Base-by-base conservation (phyloP, 2,113 vertebrate species). In the Gopherus evgoodei region DNA sequence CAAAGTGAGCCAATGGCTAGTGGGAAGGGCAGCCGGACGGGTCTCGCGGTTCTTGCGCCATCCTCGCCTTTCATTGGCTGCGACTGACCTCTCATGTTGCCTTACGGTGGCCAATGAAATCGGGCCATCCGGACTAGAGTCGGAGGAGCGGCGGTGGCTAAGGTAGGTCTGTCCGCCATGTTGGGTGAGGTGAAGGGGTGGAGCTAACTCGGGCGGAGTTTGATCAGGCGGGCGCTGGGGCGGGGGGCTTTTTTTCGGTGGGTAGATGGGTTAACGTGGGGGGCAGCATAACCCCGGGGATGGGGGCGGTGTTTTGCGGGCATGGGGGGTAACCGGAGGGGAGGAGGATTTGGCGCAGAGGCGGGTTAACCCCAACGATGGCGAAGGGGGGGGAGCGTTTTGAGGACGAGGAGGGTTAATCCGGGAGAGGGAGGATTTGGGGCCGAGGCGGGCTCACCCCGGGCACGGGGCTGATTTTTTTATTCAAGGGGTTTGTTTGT, bases 91-190 rank as follows among this genome's bases (percentile, higher is more conserved):
- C 93, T 94, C 96, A 91, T 93, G 95, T 47, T 56, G 25, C 24
- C 8, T 44, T 5, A 31, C 12, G 24, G 35, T 44, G 57, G 11
- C 97, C 97, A 97, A 97, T 97, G 31, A 47, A 42, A 31, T 78
- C 82, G 27, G 4, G 72, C 11, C 14, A 19, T 85, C 29, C 11
- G 44, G 25, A 57, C 56, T 89, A 22, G 25, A 59, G 62, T n/a
- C 65, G 35, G 17, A 69, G 65, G 65, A 69, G 65, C 65, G 35
- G 65, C 4, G 42, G 80, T 7, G 54, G 31, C 11, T 49, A 69
- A 31, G 69, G 87, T 6, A 4, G 86, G 11, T 8, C 47, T 1
- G 49, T 53, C 56, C 22, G 90, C 87, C 80, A 81, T 87, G 1
- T 87, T 81, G 72, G 50, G 80, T 53, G 80, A 24, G 52, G 80